phyloP scores from a whole-genome alignment of 2,888 invertebrate genomes.

The Orchestes rusci region DNA sequence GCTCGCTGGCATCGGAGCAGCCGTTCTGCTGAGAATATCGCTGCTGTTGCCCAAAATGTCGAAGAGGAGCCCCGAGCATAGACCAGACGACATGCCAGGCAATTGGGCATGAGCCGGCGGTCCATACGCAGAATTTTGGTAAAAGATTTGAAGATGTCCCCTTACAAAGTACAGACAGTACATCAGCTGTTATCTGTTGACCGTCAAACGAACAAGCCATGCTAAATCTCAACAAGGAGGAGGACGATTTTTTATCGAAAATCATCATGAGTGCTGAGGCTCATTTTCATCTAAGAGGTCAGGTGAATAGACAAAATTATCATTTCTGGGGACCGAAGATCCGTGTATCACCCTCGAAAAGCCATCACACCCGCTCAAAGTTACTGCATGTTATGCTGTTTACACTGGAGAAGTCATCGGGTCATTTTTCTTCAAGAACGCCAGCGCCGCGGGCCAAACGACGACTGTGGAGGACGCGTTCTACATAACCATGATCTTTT shows the following conservation, averaged over 20 bases:
- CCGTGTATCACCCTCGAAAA: not conserved
- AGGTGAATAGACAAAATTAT: constrained; percentile 1
- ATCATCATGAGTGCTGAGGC: not conserved
- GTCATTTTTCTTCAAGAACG: not conserved
- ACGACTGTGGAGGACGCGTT: not conserved
- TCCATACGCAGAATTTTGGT: constrained; percentile 1
- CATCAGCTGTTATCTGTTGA: constrained; percentile 1
- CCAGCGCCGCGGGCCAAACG: not conserved
- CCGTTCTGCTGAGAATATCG: not conserved
- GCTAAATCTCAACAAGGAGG: not conserved
- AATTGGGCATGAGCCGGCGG: not conserved
- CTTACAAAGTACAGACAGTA: constrained; percentile 2
- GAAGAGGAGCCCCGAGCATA: not conserved
- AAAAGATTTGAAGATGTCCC: not conserved
- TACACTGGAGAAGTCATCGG: not conserved
- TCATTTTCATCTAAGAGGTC: constrained; percentile 2
- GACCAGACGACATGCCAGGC: not conserved
- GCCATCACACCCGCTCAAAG: constrained; percentile 5
- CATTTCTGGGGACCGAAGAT: constrained; percentile 3
- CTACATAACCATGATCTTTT: not conserved
- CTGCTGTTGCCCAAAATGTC: not conserved
- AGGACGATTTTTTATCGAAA: constrained; percentile 1
- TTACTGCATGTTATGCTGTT: not conserved
- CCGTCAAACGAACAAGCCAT: constrained; percentile 1
- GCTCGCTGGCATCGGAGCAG: not conserved